These are phyloP conservation scores for Calliopum simillimum DNA, from an alignment of 2,888 invertebrate species.

Conservation along the genomic window DNA sequence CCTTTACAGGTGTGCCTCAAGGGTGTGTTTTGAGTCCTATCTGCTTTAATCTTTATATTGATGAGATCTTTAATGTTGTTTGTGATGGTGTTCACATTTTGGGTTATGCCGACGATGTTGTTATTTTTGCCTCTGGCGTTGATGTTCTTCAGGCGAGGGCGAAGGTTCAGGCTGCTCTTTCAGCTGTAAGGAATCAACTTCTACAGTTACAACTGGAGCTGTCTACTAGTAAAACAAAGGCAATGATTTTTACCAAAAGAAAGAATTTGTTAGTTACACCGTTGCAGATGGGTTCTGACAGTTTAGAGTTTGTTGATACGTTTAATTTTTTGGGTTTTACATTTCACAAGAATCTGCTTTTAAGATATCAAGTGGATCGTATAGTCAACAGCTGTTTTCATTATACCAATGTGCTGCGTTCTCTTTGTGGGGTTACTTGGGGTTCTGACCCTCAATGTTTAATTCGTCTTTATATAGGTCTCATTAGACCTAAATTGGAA, in stretches of 20 bases:
- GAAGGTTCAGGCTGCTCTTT: conserved; percentile 12
- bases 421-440: too few species aligned
- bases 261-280: background rate
- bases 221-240: conserved; percentile 12
- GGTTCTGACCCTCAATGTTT: too few species aligned
- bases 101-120: too few species aligned
- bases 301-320: background rate
- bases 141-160: background rate
- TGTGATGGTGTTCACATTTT: too few species aligned
- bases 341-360: background rate
- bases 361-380: background rate
- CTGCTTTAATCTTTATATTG: conserved; percentile 27
- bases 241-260: conserved; percentile 10
- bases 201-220: conserved; percentile 7
- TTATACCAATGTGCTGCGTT: conserved; percentile 13
- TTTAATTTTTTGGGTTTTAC: conserved; percentile 28
- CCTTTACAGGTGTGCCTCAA: conserved; percentile 21
- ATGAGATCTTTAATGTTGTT: too few species aligned
- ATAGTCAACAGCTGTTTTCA: conserved; percentile 6
- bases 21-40: conserved; percentile 23
- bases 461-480: too few species aligned
- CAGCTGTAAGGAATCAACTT: background rate
- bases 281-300: background rate
- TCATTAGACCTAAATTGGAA: conserved; percentile 29
- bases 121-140: conserved; percentile 13